Base-by-base conservation (phyloP, 2,113 vertebrate species). In the Platycercus adscitus region DNA sequence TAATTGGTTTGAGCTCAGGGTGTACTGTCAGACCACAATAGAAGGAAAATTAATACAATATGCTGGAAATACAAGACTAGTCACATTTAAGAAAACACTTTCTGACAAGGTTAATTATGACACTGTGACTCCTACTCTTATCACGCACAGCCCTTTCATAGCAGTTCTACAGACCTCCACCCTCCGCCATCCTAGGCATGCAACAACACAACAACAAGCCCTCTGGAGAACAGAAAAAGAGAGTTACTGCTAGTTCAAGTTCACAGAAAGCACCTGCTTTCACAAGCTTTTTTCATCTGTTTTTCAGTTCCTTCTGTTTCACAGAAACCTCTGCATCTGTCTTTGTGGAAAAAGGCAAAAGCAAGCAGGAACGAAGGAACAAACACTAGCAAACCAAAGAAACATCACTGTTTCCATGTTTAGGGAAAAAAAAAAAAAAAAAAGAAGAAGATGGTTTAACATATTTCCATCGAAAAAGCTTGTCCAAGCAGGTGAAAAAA, bases 21-120 rank as follows among this genome's bases (percentile, higher is more conserved):
- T 93, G 90, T 83, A 90, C 90, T 90, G 83, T 95, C 88, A 90
- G 90, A 83, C 72, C 91, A 96, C 88, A 86, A 91, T 91, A 97
- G 95, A 96, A 94, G 90, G 93, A 95, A 97, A 97, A 96, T 93
- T 68, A 94, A 93, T 88, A 95, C 88, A 97, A 96, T 88, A 95
- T 94, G 86, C 68, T 91, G 88, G 90, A 96, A 96, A 86, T 52
- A 75, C 56, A 96, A 75, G 83, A 86, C 91, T 25, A 93, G 83
- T 94, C 86, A 60, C 76, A 94, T 73, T 49, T 49, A 35, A 61
- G 71, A 89, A 91, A 80, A 71, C 61, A 89, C 41, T 88, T 94
- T 95, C 85, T 94, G 95, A 96, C 93, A 95, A 86, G 26, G 7
- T 95, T 94, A 96, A 89, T 95, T 95, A 95, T 87, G 89, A 92